These are phyloP conservation scores for Sitta europaea DNA, from an alignment of 2,113 vertebrate genomes.

Conservation along the genomic window DNA sequence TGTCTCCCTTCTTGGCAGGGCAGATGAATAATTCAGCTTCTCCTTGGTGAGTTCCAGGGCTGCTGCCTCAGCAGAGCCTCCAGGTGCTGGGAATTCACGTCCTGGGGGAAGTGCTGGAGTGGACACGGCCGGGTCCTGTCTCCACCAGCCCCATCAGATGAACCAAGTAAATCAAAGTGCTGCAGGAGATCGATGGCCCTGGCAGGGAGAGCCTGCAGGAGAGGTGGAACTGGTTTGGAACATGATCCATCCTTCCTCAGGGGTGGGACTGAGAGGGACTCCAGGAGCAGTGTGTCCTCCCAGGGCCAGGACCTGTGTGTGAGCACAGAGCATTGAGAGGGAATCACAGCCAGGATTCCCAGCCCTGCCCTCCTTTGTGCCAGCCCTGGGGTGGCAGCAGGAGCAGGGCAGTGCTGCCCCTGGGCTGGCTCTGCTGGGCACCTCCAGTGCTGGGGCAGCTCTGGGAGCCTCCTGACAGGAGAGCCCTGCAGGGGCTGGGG, in stretches of 20 bases:
- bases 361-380: background rate
- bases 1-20: background rate
- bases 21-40: background rate
- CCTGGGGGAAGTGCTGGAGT: background rate
- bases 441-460: background rate
- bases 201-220: background rate
- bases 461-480: background rate
- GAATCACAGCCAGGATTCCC: background rate
- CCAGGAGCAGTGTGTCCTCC: background rate
- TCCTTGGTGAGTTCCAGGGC: background rate
- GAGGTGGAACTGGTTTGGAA: background rate
- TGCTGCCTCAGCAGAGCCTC: background rate
- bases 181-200: constrained; percentile 14
- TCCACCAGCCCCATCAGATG: background rate
- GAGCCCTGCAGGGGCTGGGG: background rate
- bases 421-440: background rate
- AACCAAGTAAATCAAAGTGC: constrained; percentile 32
- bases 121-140: background rate
- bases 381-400: background rate
- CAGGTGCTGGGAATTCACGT: background rate
- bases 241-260: background rate
- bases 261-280: background rate
- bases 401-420: background rate
- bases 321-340: background rate
- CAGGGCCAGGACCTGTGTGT: rapidly evolving